Conservation (phyloP, 2,888 invertebrate genomes). For the Machimus rusticus region DNA sequence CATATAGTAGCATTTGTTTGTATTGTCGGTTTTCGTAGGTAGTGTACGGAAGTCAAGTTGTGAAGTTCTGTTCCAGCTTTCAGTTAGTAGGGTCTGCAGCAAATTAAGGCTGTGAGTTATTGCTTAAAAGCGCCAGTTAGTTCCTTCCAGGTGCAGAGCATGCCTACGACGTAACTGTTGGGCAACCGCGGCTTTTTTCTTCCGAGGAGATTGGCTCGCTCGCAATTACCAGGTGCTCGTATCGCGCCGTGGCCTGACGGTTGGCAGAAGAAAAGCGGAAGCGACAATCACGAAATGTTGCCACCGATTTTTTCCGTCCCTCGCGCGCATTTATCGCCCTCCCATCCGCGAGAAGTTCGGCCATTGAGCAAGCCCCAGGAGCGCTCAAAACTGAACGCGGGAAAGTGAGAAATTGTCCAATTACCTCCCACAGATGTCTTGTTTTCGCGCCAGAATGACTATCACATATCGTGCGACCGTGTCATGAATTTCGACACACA, state of each 20-base stretch:
- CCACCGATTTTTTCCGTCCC: neutral
- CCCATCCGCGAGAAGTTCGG: conserved; percentile 22
- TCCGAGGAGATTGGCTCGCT: neutral
- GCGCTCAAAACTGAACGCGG: conserved; percentile 51
- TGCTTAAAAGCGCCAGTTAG: neutral
- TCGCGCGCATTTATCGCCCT: neutral
- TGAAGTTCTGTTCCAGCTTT: neutral
- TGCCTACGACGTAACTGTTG: neutral
- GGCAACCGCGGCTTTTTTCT: neutral
- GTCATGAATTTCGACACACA: conserved; percentile 52
- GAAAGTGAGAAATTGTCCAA: conserved; percentile 62
- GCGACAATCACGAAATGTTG: conserved; percentile 39
- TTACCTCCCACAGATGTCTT: conserved; percentile 52
- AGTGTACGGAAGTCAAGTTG: neutral
- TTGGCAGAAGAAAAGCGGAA: conserved; percentile 29
- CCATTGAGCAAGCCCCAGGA: neutral
- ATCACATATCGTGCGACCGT: conserved; percentile 49
- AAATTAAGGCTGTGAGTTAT: neutral
- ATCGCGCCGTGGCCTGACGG: neutral
- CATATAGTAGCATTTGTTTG: neutral
- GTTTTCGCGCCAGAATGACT: conserved; percentile 30
- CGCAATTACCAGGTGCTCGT: conserved; percentile 15
- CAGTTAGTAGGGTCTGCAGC: neutral
- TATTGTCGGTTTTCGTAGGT: neutral
- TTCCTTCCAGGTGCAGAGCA: neutral